Percentiles rank a stretch among this genome's conserved stretches.
These are phyloP conservation scores for Euglossa dilemma DNA, from an alignment of 1,140 invertebrate genomes.

Conservation along the genomic window DNA sequence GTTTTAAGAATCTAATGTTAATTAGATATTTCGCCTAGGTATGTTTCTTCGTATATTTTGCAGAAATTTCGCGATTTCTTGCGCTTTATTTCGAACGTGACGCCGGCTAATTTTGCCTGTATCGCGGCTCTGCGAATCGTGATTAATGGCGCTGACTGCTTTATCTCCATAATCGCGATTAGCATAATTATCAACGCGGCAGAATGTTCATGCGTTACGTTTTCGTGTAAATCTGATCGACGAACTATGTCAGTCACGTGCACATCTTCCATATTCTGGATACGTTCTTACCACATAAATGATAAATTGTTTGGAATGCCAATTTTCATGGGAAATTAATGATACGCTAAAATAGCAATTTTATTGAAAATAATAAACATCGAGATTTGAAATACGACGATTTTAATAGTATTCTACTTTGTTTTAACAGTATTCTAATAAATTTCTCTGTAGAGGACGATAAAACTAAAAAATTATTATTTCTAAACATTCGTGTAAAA, in stretches of 20 bases:
- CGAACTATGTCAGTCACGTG: slow-evolving; percentile 27
- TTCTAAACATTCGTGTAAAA: no score
- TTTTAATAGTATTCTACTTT: no score
- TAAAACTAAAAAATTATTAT: no score
- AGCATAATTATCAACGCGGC: slow-evolving; percentile 45
- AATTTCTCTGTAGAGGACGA: no score
- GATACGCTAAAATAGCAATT: no score
- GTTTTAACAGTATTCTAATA: no score
- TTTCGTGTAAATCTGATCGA: slow-evolving; percentile 33
- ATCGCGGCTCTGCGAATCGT: slow-evolving; percentile 11
- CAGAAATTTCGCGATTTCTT: background rate
- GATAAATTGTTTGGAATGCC: background rate
- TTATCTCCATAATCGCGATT: slow-evolving; percentile 46
- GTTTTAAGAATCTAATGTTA: background rate
- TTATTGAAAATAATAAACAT: no score
- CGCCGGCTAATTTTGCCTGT: slow-evolving; percentile 1
- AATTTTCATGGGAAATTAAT: no score
- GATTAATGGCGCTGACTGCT: slow-evolving; percentile 42
- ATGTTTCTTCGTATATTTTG: background rate
- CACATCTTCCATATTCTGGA: background rate
- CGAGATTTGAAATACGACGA: no score
- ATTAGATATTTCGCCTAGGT: background rate
- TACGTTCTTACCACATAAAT: background rate
- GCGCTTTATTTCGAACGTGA: background rate
- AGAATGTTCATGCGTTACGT: slow-evolving; percentile 23